A percentile compares a stretch with the other conserved stretches of the same genome.
phyloP scores from a whole-genome alignment of 2,113 vertebrate species.

The Lethenteron camtschaticum region DNA sequence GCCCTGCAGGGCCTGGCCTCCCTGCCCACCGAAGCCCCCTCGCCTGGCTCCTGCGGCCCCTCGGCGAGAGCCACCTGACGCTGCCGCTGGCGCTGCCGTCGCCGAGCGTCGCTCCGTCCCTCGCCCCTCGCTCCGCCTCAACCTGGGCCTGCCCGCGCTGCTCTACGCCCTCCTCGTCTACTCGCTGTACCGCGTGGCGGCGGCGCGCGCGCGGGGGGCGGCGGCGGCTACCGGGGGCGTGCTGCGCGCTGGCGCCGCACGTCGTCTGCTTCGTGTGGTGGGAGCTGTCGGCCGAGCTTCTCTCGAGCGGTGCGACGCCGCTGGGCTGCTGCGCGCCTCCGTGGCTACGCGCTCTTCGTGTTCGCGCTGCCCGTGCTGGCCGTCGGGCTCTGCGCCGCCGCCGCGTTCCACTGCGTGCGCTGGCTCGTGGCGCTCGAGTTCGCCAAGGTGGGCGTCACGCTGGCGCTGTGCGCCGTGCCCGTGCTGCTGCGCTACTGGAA shows the following conservation, averaged over 20 bases:
- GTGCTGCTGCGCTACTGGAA: constrained; percentile 38
- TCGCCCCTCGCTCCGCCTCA: constrained; percentile 33
- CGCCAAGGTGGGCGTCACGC: constrained; percentile 48
- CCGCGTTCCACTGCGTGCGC: constrained; percentile 37
- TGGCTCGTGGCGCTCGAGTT: constrained; percentile 66
- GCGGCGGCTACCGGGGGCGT: constrained; percentile 51
- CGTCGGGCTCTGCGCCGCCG: constrained; percentile 36
- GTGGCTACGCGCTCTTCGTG: constrained; percentile 67
- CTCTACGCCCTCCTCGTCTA: constrained; percentile 59
- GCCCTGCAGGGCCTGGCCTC: too few species aligned
- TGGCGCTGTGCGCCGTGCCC: constrained; percentile 13
- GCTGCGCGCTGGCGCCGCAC: constrained; percentile 78
- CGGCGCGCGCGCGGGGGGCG: constrained; percentile 46
- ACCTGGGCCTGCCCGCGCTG: constrained; percentile 56
- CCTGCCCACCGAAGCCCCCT: too few species aligned
- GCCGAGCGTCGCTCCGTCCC: too few species aligned
- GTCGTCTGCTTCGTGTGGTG: constrained; percentile 97
- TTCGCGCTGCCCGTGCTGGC: constrained; percentile 60
- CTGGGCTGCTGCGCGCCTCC: constrained; percentile 61
- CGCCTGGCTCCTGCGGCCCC: too few species aligned
- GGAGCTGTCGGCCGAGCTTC: constrained; percentile 49
- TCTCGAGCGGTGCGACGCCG: constrained; percentile 32
- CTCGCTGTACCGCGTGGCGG: constrained; percentile 67
- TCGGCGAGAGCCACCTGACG: too few species aligned
- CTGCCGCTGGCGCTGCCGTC: too few species aligned